Conservation (phyloP, 2,797 vertebrate species). For the Anabas testudineus region DNA sequence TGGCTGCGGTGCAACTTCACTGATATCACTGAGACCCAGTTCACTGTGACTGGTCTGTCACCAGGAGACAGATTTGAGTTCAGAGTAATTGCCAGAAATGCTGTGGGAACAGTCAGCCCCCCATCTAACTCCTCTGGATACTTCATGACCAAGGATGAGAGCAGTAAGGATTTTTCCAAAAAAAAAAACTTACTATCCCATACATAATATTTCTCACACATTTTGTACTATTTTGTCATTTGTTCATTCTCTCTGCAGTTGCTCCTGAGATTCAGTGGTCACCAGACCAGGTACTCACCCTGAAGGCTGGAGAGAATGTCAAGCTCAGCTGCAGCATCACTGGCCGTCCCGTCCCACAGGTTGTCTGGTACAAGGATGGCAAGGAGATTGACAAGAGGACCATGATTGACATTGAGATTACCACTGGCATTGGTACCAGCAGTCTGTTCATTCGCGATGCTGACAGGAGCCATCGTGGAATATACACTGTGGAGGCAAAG, state of each 20-base stretch:
- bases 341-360: constrained; percentile 94
- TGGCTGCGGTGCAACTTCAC: constrained; percentile 98
- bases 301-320: constrained; percentile 94
- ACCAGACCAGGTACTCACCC: constrained; percentile 88
- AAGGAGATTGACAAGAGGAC: constrained; percentile 94
- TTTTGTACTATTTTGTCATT: neutral
- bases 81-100: constrained; percentile 97
- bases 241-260: constrained; percentile 80
- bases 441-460: constrained; percentile 93
- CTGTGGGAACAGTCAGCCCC: constrained; percentile 96
- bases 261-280: constrained; percentile 93
- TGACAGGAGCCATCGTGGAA: constrained; percentile 91
- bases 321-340: constrained; percentile 90
- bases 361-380: constrained; percentile 95
- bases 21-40: constrained; percentile 95
- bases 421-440: constrained; percentile 90
- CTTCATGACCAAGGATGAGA: constrained; percentile 99
- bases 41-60: constrained; percentile 92
- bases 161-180: constrained; percentile 83
- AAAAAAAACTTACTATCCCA: neutral
- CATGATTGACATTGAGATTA: constrained; percentile 89
- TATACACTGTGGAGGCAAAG: constrained; percentile 95
- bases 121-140: constrained; percentile 97
- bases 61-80: constrained; percentile 97
- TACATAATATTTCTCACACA: neutral